These are phyloP conservation scores for Salvelinus namaycush DNA, from an alignment of 2,113 vertebrate species.

Conservation along the genomic window DNA sequence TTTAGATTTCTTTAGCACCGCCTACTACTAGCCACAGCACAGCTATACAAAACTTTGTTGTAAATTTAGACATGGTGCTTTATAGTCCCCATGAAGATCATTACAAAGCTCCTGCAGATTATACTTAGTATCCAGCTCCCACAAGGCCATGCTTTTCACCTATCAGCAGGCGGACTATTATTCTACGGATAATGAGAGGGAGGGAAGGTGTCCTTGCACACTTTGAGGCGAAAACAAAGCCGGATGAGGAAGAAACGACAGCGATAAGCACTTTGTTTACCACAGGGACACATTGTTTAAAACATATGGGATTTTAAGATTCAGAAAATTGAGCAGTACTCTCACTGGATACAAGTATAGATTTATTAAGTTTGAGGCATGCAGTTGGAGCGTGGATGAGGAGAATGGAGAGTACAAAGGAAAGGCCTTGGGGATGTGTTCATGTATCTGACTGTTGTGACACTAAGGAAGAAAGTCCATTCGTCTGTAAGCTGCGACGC, in stretches of 20 bases:
- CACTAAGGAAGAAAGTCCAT: constrained; percentile 6
- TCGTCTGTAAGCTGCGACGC: constrained; percentile 12
- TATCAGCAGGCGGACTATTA: constrained; percentile 56
- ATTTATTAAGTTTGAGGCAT: constrained; percentile 22
- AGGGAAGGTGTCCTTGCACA: constrained; percentile 55
- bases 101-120: constrained; percentile 48
- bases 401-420: not conserved
- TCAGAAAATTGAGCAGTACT: constrained; percentile 12
- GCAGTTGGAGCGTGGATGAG: constrained; percentile 9
- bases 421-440: not conserved
- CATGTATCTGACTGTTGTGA: constrained; percentile 3
- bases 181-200: constrained; percentile 63
- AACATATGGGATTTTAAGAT: constrained; percentile 27
- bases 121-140: constrained; percentile 45
- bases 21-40: constrained; percentile 28
- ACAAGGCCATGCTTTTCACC: constrained; percentile 36
- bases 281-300: constrained; percentile 28
- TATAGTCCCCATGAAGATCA: constrained; percentile 40
- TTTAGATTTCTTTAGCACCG: constrained; percentile 33
- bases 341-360: not conserved
- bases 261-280: constrained; percentile 62
- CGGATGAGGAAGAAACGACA: constrained; percentile 50
- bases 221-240: constrained; percentile 45
- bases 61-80: constrained; percentile 25
- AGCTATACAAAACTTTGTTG: constrained; percentile 36